Evolutionary conservation across 2,888 invertebrate species (phyloP).

Genomic region (Brachyptera putata): DNA sequence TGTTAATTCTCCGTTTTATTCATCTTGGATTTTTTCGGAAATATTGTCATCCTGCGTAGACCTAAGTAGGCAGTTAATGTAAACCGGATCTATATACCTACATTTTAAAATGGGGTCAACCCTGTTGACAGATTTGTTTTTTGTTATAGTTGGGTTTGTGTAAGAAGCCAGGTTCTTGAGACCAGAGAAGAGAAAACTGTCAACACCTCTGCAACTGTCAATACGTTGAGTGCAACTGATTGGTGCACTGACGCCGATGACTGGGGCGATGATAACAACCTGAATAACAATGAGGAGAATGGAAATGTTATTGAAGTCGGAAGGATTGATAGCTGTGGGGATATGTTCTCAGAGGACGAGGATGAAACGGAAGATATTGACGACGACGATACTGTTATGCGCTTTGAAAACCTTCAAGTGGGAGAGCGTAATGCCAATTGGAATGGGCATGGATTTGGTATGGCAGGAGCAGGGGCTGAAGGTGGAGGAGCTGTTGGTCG

Average conservation of each 20-base stretch:
- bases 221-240: slow-evolving; percentile 44
- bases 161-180: slow-evolving; percentile 68
- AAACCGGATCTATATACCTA: too few relatives aligned
- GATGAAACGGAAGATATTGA: slow-evolving; percentile 30
- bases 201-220: slow-evolving; percentile 39
- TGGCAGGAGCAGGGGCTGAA: slow-evolving; percentile 40
- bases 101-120: too few relatives aligned
- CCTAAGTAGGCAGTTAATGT: too few relatives aligned
- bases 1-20: too few relatives aligned
- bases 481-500: slow-evolving; percentile 50
- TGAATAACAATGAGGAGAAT: slow-evolving; percentile 63
- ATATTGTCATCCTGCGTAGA: too few relatives aligned
- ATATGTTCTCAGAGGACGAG: slow-evolving; percentile 38
- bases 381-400: slow-evolving; percentile 24
- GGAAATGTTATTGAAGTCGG: slow-evolving; percentile 58
- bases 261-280: slow-evolving; percentile 58
- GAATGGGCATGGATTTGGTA: slow-evolving; percentile 36
- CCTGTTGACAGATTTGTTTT: too few relatives aligned
- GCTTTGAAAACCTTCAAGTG: slow-evolving; percentile 31
- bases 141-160: slow-evolving; percentile 65
- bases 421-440: slow-evolving; percentile 55
- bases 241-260: slow-evolving; percentile 78
- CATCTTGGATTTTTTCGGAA: too few relatives aligned
- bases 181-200: slow-evolving; percentile 42
- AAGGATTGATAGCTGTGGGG: slow-evolving; percentile 46